A percentile compares a stretch with the other conserved stretches of the same genome.
Evolutionary conservation across 2,797 vertebrate genomes (phyloP).

Genomic region (Florisuga fusca): DNA sequence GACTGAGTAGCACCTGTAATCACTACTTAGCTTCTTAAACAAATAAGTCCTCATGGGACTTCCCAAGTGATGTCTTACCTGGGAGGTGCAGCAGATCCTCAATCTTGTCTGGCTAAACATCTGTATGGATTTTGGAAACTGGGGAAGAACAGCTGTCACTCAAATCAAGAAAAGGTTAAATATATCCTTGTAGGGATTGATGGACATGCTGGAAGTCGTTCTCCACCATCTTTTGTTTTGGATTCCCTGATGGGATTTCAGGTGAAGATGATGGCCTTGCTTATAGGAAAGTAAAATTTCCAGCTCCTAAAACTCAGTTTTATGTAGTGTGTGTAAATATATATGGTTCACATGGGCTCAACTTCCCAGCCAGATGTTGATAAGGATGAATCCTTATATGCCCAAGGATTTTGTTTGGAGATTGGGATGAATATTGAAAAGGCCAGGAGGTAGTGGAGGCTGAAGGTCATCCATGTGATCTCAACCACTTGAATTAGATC

Average conservation of each 20-base stretch:
- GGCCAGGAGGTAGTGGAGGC: not conserved
- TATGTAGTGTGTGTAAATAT: not conserved
- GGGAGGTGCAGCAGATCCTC: not conserved
- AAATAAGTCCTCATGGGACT: too few species aligned
- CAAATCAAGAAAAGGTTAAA: not conserved
- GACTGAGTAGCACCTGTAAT: not conserved
- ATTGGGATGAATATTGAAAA: not conserved
- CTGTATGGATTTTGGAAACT: not conserved
- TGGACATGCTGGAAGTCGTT: not conserved
- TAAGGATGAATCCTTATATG: not conserved
- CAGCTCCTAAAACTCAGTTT: not conserved
- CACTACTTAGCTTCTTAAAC: not conserved
- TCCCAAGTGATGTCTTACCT: too few species aligned
- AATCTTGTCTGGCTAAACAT: not conserved
- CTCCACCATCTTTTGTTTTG: not conserved
- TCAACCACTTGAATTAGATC: not conserved
- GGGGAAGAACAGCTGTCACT: not conserved
- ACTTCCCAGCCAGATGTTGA: not conserved
- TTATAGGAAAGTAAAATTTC: not conserved
- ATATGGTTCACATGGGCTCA: not conserved
- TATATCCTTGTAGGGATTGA: accelerated
- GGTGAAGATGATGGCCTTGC: not conserved
- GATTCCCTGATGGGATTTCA: not conserved
- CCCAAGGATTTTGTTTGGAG: not conserved
- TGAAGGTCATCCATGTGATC: not conserved